A percentile compares a stretch with the other conserved stretches of the same genome.
These are phyloP conservation scores for Machaerirhynchus nigripectus DNA, from an alignment of 2,113 vertebrate genomes.

Conservation along the genomic window DNA sequence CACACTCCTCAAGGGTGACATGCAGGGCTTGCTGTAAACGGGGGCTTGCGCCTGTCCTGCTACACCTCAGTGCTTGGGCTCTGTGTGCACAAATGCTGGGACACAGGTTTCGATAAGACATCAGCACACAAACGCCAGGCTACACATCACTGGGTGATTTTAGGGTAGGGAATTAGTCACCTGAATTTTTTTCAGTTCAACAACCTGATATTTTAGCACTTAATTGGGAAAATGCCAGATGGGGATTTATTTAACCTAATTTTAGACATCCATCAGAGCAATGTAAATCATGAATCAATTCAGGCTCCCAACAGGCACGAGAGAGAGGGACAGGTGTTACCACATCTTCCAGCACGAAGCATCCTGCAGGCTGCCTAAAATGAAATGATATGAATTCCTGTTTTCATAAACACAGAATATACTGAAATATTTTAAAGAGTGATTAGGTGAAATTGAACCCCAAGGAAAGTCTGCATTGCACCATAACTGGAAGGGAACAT, in stretches of 20 bases:
- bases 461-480: background rate
- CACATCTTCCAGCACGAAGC: background rate
- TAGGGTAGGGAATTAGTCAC: background rate
- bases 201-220: background rate
- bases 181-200: background rate
- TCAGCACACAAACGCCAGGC: background rate
- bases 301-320: background rate
- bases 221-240: background rate
- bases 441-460: background rate
- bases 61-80: fast-evolving
- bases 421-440: background rate
- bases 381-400: background rate
- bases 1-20: background rate
- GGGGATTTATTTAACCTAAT: background rate
- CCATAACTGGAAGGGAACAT: background rate
- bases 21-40: background rate
- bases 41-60: background rate
- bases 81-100: background rate
- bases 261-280: background rate
- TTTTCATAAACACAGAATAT: background rate
- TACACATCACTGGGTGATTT: background rate
- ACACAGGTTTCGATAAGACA: background rate
- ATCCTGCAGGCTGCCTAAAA: background rate
- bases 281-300: background rate
- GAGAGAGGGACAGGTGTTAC: background rate